phyloP scores from a whole-genome alignment of 2,888 invertebrate species.

The Hyles lineata region DNA sequence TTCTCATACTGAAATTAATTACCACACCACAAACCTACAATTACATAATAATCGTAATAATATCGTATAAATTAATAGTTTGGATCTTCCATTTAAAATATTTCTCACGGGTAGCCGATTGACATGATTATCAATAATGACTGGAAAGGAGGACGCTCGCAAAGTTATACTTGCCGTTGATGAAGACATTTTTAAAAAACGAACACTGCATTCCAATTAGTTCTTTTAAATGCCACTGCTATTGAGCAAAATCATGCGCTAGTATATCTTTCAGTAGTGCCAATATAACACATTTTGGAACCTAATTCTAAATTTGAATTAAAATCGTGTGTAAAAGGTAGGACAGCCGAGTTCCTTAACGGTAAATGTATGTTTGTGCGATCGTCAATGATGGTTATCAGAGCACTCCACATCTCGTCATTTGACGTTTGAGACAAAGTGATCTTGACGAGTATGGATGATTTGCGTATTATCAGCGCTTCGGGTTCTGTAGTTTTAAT shows the following conservation, averaged over 20 bases:
- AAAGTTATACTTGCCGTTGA: constrained; percentile 35
- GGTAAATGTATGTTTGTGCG: constrained; percentile 1
- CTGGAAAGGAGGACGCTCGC: constrained; percentile 65
- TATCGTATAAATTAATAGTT: constrained; percentile 72
- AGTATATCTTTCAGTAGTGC: background rate
- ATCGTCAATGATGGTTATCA: constrained; percentile 63
- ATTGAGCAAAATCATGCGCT: too few relatives aligned
- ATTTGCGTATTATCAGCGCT: constrained; percentile 73
- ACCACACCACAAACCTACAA: constrained; percentile 46
- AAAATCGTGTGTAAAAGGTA: too few relatives aligned
- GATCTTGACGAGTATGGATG: constrained; percentile 71
- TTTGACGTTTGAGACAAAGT: constrained; percentile 75
- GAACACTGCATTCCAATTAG: too few relatives aligned
- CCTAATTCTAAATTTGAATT: too few relatives aligned
- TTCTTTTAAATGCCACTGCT: too few relatives aligned
- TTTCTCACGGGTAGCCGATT: constrained; percentile 77
- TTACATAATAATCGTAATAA: constrained; percentile 78
- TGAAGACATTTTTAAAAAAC: background rate
- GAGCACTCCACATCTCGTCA: constrained; percentile 61
- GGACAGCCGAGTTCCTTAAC: background rate
- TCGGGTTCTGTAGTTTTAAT: constrained; percentile 46
- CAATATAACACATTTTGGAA: too few relatives aligned
- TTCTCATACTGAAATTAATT: constrained; percentile 25
- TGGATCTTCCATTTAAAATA: constrained; percentile 63
- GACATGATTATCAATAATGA: constrained; percentile 81